Conservation (phyloP, 2,797 vertebrate genomes). For the Tachyglossus aculeatus region DNA sequence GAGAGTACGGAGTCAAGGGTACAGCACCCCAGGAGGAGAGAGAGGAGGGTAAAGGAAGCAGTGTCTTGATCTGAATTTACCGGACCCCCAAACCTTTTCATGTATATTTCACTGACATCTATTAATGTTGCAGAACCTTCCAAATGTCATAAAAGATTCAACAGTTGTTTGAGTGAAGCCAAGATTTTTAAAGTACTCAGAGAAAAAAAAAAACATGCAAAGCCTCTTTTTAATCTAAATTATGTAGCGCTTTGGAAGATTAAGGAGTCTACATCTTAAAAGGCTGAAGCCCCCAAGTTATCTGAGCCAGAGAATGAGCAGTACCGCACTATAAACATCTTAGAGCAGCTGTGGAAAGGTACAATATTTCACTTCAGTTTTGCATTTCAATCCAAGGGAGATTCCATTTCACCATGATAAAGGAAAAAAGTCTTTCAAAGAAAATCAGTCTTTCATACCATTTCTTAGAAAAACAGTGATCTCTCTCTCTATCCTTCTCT, state of each 20-base stretch:
- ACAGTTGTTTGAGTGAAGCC: background rate
- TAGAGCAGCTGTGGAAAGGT: background rate
- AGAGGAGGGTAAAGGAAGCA: fast-evolving
- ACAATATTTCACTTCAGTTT: background rate
- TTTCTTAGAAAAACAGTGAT: conserved; percentile 11
- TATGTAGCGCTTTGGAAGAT: conserved; percentile 11
- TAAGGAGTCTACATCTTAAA: background rate
- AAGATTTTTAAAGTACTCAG: background rate
- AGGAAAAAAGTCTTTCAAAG: conserved; percentile 5
- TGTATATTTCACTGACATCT: fast-evolving
- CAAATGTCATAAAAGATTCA: background rate
- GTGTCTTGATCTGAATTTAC: background rate
- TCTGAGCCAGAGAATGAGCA: background rate
- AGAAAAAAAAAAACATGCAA: background rate
- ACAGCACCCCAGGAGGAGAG: no score
- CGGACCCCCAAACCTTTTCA: fast-evolving
- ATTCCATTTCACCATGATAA: background rate
- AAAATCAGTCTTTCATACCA: background rate
- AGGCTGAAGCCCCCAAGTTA: background rate
- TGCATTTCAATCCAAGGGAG: background rate
- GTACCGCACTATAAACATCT: background rate
- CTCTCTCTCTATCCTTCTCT: no score
- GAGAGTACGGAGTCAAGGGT: no score
- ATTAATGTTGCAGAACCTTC: background rate
- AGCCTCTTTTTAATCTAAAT: conserved; percentile 17